Base-by-base conservation (phyloP, 1,140 invertebrate species). In the Nilaparvata lugens region DNA sequence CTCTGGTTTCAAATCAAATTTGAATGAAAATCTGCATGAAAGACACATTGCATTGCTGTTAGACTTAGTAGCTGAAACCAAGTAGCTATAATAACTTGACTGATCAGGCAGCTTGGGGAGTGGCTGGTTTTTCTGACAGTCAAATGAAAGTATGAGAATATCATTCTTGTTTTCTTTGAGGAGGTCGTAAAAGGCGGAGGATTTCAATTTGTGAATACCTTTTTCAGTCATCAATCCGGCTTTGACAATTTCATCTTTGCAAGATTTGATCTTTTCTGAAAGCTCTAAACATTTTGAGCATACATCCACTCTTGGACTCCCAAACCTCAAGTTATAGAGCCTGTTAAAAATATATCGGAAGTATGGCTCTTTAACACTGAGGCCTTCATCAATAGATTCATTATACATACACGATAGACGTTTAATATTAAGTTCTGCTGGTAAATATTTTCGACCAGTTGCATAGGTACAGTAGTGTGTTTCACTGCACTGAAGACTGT, bases 71-170 rank as follows among this genome's bases (percentile, higher is more conserved):
- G n/a, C n/a, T n/a, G n/a, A n/a, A n/a, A n/a, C n/a, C n/a, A n/a
- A n/a, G n/a, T n/a, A n/a, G n/a, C 42, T 62, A 64, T 73, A 74
- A 60, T 74, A 74, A 1, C 68, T 63, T 21, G 57, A 23, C 38
- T 71, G 70, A 62, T 69, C 66, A 52, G 65, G 62, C 11, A 70
- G 35, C 67, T 69, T 68, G 5, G 69, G 70, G 14, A 72, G 42
- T 16, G 62, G 42, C 42, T 63, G 55, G 62, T 73, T 74, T 69
- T 75, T 74, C 64, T 74, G 68, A 42, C 68, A 74, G 58, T 75
- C 72, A 65, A 71, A 74, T 16, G 63, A 67, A 24, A 74, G 62
- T 24, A 60, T 67, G 9, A 62, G 48, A 23, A 67, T 16, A 23
- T 62, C 53, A 13, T 63, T 48, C 40, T 65, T 56, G 60, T 67